A percentile compares a stretch with the other conserved stretches of the same genome.
phyloP scores from a whole-genome alignment of 2,797 vertebrate genomes.

The Poeciliopsis paucimaculata region DNA sequence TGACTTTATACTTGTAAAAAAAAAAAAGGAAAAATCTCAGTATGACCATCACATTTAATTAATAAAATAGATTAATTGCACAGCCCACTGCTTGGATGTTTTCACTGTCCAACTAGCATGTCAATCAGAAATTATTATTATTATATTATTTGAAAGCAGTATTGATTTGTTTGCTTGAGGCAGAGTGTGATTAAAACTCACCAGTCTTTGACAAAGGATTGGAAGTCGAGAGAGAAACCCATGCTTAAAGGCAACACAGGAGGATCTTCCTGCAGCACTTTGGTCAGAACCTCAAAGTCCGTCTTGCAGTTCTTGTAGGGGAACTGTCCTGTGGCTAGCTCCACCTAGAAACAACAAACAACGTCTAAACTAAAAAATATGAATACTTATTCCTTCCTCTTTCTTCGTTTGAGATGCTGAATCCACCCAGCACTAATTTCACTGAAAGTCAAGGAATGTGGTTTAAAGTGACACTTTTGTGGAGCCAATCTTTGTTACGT shows the following conservation, averaged over 20 bases:
- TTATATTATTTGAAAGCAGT: too few relatives aligned
- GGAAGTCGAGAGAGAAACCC: constrained; percentile 95
- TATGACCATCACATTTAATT: too few relatives aligned
- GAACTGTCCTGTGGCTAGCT: constrained; percentile 94
- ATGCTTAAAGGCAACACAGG: constrained; percentile 91
- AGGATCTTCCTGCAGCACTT: constrained; percentile 96
- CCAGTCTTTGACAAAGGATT: constrained; percentile 98
- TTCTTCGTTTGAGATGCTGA: background rate
- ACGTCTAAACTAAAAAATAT: background rate
- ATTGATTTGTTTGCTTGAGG: background rate
- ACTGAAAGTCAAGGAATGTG: background rate
- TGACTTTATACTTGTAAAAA: too few relatives aligned
- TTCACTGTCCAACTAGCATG: background rate
- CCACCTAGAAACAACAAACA: constrained; percentile 81
- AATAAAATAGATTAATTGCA: too few relatives aligned
- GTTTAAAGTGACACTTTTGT: background rate
- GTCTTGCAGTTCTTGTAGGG: constrained; percentile 98
- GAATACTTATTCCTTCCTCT: background rate
- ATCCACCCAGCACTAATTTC: background rate
- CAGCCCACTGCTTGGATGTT: background rate
- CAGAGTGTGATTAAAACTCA: constrained; percentile 51
- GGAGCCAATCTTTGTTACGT: background rate
- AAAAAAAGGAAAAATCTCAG: too few relatives aligned
- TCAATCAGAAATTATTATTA: background rate
- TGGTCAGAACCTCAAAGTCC: constrained; percentile 97